Evolutionary conservation across 2,797 vertebrate species (phyloP), one percentile per base, ranked within the genome.

Genomic region (Triplophysa bombifrons): DNA sequence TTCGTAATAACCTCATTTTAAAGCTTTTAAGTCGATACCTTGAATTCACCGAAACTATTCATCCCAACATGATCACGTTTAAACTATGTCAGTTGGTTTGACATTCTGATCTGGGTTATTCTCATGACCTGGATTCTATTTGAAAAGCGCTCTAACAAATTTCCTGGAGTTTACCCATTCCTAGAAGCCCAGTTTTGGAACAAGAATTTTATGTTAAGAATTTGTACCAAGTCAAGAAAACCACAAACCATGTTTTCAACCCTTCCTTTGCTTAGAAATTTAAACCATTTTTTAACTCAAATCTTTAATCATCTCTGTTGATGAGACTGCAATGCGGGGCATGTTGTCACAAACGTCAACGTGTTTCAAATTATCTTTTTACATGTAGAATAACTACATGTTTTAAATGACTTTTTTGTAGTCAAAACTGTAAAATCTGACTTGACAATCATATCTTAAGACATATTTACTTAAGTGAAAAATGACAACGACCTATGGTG

Each of bases 181-280:
- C 17, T 25, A 55, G 50, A 66, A 66, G 3, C 20, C 14, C 6
- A 13, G 9, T 75, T 74, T 64, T 22, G 20, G 55, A 34, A 66
- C 10, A 55, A 76, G 50, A 41, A 66, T 41, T 44, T 1, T 41
- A 25, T 25, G 14, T 11, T 8, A 2, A 44, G 14, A 1, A 25
- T 44, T 76, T 67, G 25, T 60, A 16, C 56, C 56, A 27, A 60
- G 56, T 13, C 13, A 60, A 60, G 13, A 60, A 25, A 58, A 58
- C 9, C 25, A 30, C 14, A 30, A 30, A 61, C 27, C 11, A 7
- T 14, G 11, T 30, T 61, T 61, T 25, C 3, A 30, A 27, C 12
- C 5, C 2, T 61, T 61, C 5, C 22, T 16, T 17, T 16, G n/a
- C 25, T 30, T 17, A 27, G 4, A 12, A 61, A 14, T 61, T 61